Conservation (phyloP, 2,113 vertebrate species). For the Elachura formosa region DNA sequence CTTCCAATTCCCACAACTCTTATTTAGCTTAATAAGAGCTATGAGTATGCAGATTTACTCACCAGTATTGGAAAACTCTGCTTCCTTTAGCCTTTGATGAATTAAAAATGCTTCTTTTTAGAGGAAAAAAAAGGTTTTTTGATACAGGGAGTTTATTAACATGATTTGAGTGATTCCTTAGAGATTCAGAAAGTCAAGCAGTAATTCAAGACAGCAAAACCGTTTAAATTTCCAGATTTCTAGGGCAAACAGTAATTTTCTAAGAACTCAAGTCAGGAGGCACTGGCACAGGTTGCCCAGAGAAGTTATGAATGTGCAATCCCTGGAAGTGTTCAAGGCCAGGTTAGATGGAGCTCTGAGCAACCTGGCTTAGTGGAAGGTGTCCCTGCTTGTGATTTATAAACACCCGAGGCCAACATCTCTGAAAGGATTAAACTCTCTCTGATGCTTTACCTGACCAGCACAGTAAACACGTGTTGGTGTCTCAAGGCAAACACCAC, state of each 20-base stretch:
- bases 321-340: background rate
- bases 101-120: background rate
- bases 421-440: background rate
- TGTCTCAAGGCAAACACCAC: background rate
- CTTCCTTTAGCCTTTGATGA: background rate
- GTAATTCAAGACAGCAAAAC: background rate
- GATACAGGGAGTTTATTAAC: background rate
- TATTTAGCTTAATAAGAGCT: background rate
- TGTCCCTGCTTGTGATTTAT: background rate
- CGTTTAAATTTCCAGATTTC: background rate
- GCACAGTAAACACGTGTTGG: background rate
- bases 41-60: background rate
- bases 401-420: background rate
- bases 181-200: background rate
- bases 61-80: background rate
- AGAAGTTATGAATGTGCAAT: background rate
- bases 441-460: background rate
- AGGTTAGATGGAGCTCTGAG: background rate
- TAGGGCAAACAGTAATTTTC: background rate
- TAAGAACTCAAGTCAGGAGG: background rate
- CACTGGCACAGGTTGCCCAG: background rate
- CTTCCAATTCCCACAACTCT: background rate
- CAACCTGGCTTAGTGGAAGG: background rate
- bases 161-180: background rate
- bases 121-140: background rate